A percentile compares a stretch with the other conserved stretches of the same genome.
Evolutionary conservation across 2,888 invertebrate species (phyloP).

Genomic region (Thyatira batis): DNA sequence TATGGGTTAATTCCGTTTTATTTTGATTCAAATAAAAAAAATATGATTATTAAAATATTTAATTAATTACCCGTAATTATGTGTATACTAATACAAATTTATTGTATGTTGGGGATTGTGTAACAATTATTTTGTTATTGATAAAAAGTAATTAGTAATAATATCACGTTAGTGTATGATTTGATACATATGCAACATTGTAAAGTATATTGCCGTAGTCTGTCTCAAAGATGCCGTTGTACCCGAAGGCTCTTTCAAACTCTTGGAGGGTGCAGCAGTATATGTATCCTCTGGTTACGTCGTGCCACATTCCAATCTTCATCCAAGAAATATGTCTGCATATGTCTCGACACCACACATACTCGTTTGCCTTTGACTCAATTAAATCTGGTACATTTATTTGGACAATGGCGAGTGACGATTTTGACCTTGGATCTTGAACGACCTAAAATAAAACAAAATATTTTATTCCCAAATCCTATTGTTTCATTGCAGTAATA

Average conservation of each 20-base stretch:
- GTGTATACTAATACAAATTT: background rate
- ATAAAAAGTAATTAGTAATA: background rate
- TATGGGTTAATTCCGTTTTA: no score
- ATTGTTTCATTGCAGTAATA: no score
- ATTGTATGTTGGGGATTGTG: background rate
- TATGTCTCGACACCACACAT: slow-evolving; percentile 49
- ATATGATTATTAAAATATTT: background rate
- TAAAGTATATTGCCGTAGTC: slow-evolving; percentile 6
- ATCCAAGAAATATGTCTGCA: slow-evolving; percentile 49
- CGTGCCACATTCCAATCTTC: slow-evolving; percentile 36
- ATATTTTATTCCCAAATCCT: no score
- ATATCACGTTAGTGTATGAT: background rate
- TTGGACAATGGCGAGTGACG: slow-evolving; percentile 56
- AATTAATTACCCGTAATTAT: background rate
- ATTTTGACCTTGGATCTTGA: slow-evolving; percentile 32
- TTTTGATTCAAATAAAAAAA: background rate
- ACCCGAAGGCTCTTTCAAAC: slow-evolving; percentile 43
- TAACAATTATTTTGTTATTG: background rate
- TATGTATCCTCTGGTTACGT: slow-evolving; percentile 42
- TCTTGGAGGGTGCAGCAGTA: slow-evolving; percentile 50
- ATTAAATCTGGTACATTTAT: slow-evolving; percentile 53
- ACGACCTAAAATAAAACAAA: slow-evolving; percentile 44
- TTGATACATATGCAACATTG: background rate
- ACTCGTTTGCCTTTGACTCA: slow-evolving; percentile 15
- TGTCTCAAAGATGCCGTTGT: slow-evolving; percentile 24